A percentile compares a stretch with the other conserved stretches of the same genome.
phyloP scores from a whole-genome alignment of 2,888 invertebrate genomes.

The Platycheirus rosarum region DNA sequence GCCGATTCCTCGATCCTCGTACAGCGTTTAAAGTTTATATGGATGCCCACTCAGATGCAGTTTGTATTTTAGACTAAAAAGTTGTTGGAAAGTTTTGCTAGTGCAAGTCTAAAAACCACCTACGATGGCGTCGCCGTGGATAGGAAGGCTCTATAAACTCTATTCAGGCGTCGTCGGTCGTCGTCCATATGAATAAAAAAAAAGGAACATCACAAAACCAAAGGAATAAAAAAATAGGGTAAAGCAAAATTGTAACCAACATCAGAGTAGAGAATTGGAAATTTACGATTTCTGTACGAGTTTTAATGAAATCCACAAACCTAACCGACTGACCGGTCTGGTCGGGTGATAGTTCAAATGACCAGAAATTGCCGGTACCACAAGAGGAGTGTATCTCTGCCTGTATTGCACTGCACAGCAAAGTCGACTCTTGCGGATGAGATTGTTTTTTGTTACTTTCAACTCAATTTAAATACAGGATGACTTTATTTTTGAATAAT shows the following conservation, averaged over 20 bases:
- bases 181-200: too few species aligned
- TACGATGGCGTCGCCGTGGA: neutral
- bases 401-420: neutral
- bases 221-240: constrained; percentile 11
- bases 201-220: too few species aligned
- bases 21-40: constrained; percentile 1
- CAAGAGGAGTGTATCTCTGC: constrained; percentile 28
- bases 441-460: constrained; percentile 1
- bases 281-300: constrained; percentile 57
- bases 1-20: neutral
- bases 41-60: constrained; percentile 5
- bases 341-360: constrained; percentile 25
- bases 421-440: constrained; percentile 15
- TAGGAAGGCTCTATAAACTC: neutral
- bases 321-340: neutral
- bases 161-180: constrained; percentile 2
- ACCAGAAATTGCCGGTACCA: constrained; percentile 37
- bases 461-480: constrained; percentile 30
- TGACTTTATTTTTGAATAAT: neutral
- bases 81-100: constrained; percentile 32
- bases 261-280: constrained; percentile 29
- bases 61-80: constrained; percentile 21
- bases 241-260: constrained; percentile 30
- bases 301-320: constrained; percentile 63
- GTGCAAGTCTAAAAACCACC: constrained; percentile 12